Conservation (phyloP, 2,888 invertebrate genomes). For the Dasysyrphus albostriatus region DNA sequence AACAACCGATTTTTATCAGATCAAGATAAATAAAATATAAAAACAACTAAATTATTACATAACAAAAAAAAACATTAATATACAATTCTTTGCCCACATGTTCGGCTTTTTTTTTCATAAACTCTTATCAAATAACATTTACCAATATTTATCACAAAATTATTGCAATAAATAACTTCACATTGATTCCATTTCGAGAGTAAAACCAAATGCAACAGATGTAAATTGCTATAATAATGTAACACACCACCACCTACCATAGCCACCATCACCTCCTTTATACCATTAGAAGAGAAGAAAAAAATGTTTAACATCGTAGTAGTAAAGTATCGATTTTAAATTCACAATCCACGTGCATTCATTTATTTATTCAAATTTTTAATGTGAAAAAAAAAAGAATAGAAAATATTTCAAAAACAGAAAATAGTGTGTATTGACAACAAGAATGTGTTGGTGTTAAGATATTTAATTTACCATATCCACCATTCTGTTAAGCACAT, state of each 20-base stretch:
- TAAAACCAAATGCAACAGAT: slow-evolving; percentile 59
- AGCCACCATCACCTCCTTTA: slow-evolving; percentile 2
- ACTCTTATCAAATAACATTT: slow-evolving; percentile 65
- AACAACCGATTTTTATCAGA: slow-evolving; percentile 43
- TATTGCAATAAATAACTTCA: slow-evolving; percentile 73
- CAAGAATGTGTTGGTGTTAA: slow-evolving; percentile 49
- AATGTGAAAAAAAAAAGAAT: slow-evolving; percentile 31
- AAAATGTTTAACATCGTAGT: neutral
- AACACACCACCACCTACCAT: slow-evolving; percentile 7
- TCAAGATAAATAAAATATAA: slow-evolving; percentile 1
- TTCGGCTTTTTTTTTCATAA: slow-evolving; percentile 15
- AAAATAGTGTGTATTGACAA: neutral
- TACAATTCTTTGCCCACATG: slow-evolving; percentile 69
- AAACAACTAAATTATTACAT: neutral
- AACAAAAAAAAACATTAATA: slow-evolving; percentile 33
- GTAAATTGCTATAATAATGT: slow-evolving; percentile 50
- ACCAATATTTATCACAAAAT: slow-evolving; percentile 69
- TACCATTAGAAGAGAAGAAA: slow-evolving; percentile 19
- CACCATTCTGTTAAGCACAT: slow-evolving; percentile 9
- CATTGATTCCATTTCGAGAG: slow-evolving; percentile 62
- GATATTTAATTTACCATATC: slow-evolving; percentile 37
- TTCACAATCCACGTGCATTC: slow-evolving; percentile 66
- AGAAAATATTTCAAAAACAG: slow-evolving; percentile 34
- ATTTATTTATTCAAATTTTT: slow-evolving; percentile 65
- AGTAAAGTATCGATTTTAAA: slow-evolving; percentile 46